These are phyloP conservation scores for Uromys caudimaculatus DNA, from an alignment of 2,797 vertebrate species.

Conservation along the genomic window DNA sequence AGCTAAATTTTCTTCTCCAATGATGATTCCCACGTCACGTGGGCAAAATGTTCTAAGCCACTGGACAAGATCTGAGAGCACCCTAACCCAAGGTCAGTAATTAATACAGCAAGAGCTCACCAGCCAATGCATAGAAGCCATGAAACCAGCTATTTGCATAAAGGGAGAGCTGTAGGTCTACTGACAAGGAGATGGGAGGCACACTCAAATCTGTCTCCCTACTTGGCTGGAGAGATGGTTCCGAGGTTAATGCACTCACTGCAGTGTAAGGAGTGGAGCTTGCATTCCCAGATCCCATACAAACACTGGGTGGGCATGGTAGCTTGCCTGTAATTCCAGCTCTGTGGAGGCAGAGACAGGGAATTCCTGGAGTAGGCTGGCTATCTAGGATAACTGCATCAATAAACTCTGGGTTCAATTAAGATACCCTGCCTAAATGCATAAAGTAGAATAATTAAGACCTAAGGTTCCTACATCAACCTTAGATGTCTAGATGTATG, in stretches of 20 bases:
- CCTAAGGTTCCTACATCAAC: neutral
- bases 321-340: neutral
- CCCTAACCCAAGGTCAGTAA: neutral
- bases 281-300: neutral
- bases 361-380: neutral
- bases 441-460: neutral
- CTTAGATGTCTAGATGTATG: neutral
- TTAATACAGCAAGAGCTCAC: neutral
- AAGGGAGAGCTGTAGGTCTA: neutral
- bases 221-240: neutral
- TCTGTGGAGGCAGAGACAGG: neutral
- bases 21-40: neutral
- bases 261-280: neutral
- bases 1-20: neutral
- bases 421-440: neutral
- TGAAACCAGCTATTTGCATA: too few species aligned
- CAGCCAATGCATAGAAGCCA: neutral
- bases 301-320: neutral
- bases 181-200: neutral
- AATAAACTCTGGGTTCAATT: neutral
- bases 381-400: neutral
- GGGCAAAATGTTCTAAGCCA: rapidly evolving
- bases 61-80: rapidly evolving
- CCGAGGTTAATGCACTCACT: neutral
- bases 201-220: neutral